Base-by-base conservation (phyloP, 2,888 invertebrate species). In the Oscheius sp. region DNA sequence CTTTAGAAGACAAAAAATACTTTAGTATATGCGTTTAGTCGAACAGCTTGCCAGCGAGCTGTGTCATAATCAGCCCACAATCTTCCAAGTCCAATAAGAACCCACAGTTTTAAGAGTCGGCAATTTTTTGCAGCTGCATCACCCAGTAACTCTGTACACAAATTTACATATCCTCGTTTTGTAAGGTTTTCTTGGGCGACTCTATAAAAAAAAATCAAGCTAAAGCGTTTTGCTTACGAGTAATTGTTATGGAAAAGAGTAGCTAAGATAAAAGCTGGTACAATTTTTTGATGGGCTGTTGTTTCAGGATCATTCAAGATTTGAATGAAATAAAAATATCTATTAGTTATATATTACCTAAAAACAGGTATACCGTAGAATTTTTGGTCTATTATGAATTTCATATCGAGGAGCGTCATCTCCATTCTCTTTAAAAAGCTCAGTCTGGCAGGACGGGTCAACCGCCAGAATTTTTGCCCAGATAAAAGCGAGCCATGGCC, bases 401-500 rank as follows among this genome's bases (percentile, higher is more conserved):
- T 67, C 45, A 17, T 58, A 45, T 4, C 37, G 63, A 0, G 33
- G 27, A 39, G 48, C 25, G 25, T 72, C 72, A n/a, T 74, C 74
- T 20, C 70, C 72, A 34, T 72, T 76, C 53, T 76, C 82, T 70
- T 85, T 82, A 72, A 86, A 80, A 25, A 84, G 96, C 94, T 12
- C 94, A 93, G 86, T 92, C 92, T 97, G 96, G 86, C 96, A 97
- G 55, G 92, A 93, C 87, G 92, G 92, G 87, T 98, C 97, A 4
- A 96, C 95, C 33, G 96, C 95, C 69, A 98, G 89, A 83, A 98
- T 85, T 73, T 96, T 96, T 20, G 98, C 96, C 98, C 98, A 98
- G 82, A 98, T 96, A 88, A 96, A 96, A 50, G 97, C 95, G 82
- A 98, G 90, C 71, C 95, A 90, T 6, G 95, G 93, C 69, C 96